These are phyloP conservation scores for Rhagonycha lutea DNA, from an alignment of 2,888 invertebrate genomes.

Conservation along the genomic window DNA sequence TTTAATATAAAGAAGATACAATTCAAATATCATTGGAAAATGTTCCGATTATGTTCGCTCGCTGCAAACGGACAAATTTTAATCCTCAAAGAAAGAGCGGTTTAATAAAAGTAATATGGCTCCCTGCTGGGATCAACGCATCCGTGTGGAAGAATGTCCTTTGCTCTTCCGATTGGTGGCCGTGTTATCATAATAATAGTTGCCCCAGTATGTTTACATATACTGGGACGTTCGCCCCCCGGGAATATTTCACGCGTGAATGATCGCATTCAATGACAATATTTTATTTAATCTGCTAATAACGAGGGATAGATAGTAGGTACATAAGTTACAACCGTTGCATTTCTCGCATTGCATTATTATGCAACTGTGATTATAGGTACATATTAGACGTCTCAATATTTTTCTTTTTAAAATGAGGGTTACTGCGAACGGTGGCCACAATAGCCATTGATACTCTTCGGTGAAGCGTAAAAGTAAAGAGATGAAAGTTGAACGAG, in stretches of 20 bases:
- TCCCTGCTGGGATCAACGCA: constrained; percentile 42
- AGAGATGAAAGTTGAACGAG: constrained; percentile 38
- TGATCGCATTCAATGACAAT: constrained; percentile 42
- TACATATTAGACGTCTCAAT: constrained; percentile 11
- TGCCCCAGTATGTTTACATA: constrained; percentile 42
- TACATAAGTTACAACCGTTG: constrained; percentile 34
- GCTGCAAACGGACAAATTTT: constrained; percentile 42
- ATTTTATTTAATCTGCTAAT: constrained; percentile 47
- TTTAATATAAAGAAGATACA: constrained; percentile 41
- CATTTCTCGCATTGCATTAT: constrained; percentile 31
- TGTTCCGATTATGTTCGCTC: constrained; percentile 43
- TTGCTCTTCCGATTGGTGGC: constrained; percentile 46
- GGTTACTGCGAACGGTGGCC: constrained; percentile 7
- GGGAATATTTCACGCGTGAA: constrained; percentile 48
- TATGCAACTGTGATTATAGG: constrained; percentile 13
- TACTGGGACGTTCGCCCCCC: constrained; percentile 38
- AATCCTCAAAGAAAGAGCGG: constrained; percentile 40
- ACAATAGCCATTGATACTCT: constrained; percentile 32
- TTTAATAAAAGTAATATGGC: constrained; percentile 41
- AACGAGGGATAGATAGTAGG: constrained; percentile 39
- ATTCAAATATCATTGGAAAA: constrained; percentile 31
- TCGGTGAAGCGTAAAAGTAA: constrained; percentile 36
- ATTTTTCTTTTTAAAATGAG: constrained; percentile 13
- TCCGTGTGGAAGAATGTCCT: constrained; percentile 51
- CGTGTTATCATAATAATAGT: constrained; percentile 52